phyloP scores from a whole-genome alignment of 2,888 invertebrate genomes.

The Lumbricus terrestris region DNA sequence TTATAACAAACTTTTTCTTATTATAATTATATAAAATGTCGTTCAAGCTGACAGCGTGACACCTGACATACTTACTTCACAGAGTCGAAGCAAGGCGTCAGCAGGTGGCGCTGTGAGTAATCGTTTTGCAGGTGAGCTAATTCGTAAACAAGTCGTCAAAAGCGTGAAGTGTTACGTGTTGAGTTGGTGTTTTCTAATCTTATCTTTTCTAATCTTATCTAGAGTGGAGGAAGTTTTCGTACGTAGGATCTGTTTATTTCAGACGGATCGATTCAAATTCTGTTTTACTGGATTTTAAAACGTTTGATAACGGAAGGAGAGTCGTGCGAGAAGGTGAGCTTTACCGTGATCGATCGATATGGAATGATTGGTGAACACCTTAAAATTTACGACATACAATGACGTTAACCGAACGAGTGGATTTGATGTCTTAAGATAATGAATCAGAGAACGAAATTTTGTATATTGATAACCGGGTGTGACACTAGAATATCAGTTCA shows the following conservation, averaged over 20 bases:
- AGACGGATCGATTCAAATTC: neutral
- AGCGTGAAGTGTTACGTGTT: neutral
- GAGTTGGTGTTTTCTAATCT: neutral
- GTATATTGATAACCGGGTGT: too few species aligned
- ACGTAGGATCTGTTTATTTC: neutral
- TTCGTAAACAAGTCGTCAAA: neutral
- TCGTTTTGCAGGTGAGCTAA: neutral
- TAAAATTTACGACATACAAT: neutral
- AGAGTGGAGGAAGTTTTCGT: neutral
- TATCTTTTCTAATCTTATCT: too few species aligned
- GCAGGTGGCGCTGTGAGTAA: neutral
- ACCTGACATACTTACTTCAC: neutral
- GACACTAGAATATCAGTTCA: neutral
- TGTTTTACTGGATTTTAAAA: neutral
- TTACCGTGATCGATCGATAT: neutral
- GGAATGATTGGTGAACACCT: neutral
- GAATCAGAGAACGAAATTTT: neutral
- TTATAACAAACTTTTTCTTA: too few species aligned
- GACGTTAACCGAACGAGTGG: neutral
- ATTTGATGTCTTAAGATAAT: neutral
- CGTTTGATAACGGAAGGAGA: neutral
- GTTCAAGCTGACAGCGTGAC: neutral
- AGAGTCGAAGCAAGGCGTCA: neutral
- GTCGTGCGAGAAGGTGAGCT: neutral
- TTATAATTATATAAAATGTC: neutral